Base-by-base conservation (phyloP, 2,113 vertebrate species). In the Dicentrarchus labrax region DNA sequence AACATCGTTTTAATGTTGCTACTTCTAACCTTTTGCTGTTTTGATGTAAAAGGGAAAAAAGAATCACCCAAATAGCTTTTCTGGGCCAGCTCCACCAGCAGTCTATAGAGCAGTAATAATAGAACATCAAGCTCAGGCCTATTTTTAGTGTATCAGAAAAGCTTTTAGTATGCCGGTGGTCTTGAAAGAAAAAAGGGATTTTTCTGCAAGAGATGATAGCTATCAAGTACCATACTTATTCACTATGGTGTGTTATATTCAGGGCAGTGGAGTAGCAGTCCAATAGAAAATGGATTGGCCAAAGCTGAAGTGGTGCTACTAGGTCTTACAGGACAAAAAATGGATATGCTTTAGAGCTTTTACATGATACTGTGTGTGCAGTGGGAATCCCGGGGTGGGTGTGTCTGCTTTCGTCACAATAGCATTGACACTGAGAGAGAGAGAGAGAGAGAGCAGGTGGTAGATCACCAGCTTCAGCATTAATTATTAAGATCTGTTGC, bases 381-480 rank as follows among this genome's bases (percentile, higher is more conserved):
- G 61, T 75, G 90, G 89, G 91, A 84, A 89, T 88, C 90, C 90
- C 80, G 5, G 19, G 36, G 84, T 93, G 91, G 88, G 91, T 66
- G 93, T 90, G 89, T 92, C 86, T 76, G 30, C 64, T 83, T 57
- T 61, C 76, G 50, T 90, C 88, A 91, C 76, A 87, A 57, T 80
- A 82, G 86, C 78, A 48, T 66, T 76, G 67, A 79, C 80, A 54
- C 10, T 22, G 76, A 67, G 77, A 65, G 62, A 47, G 45, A 45
- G 43, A 45, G 43, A 43, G 61, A 41, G 65, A 80, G 75, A 77
- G 88, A 93, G 94, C 94, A 95, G 94, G 92, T 96, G 94, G 94
- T 88, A 24, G 86, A 89, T 88, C 84, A 86, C 36, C 75, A 76
- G 91, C 72, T 69, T 68, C 68, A 7, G 69, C 82, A 95, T 95